These are phyloP conservation scores for Hydroisotoma schaefferi DNA, from an alignment of 2,888 invertebrate species.

Conservation along the genomic window DNA sequence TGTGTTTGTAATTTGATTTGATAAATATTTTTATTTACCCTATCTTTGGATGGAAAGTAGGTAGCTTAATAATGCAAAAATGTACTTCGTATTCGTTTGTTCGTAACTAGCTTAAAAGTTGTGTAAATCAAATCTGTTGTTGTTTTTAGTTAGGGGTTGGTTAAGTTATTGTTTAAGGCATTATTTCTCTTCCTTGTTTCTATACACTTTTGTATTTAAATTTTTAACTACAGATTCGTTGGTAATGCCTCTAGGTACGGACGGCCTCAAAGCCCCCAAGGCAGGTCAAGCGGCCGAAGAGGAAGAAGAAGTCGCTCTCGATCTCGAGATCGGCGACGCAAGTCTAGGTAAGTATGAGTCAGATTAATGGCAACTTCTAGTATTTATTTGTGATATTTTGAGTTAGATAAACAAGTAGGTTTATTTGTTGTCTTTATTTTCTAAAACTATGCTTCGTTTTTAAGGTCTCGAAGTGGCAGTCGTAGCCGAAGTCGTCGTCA, in stretches of 20 bases:
- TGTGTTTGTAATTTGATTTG: too few relatives aligned
- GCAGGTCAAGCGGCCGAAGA: constrained; percentile 23
- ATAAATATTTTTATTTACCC: too few relatives aligned
- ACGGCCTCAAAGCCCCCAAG: constrained; percentile 43
- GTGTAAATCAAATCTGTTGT: too few relatives aligned
- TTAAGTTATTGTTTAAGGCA: too few relatives aligned
- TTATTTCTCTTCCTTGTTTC: too few relatives aligned
- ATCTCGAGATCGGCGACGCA: constrained; percentile 27
- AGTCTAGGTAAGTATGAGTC: constrained; percentile 15
- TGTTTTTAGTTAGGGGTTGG: too few relatives aligned
- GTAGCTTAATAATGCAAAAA: too few relatives aligned
- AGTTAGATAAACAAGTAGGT: neutral
- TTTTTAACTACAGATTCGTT: too few relatives aligned
- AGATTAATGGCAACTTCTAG: neutral
- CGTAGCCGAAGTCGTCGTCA: neutral
- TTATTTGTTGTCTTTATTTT: neutral
- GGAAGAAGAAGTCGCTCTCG: constrained; percentile 31
- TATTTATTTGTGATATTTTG: neutral
- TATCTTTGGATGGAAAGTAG: too few relatives aligned
- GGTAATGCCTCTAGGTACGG: constrained; percentile 38
- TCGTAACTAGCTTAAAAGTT: too few relatives aligned
- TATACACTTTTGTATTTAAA: too few relatives aligned
- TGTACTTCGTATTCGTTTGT: too few relatives aligned
- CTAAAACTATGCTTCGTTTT: neutral
- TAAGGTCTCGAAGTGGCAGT: neutral